These are phyloP conservation scores for Drosophila eohydei DNA, from an alignment of 2,888 invertebrate genomes.

Conservation along the genomic window DNA sequence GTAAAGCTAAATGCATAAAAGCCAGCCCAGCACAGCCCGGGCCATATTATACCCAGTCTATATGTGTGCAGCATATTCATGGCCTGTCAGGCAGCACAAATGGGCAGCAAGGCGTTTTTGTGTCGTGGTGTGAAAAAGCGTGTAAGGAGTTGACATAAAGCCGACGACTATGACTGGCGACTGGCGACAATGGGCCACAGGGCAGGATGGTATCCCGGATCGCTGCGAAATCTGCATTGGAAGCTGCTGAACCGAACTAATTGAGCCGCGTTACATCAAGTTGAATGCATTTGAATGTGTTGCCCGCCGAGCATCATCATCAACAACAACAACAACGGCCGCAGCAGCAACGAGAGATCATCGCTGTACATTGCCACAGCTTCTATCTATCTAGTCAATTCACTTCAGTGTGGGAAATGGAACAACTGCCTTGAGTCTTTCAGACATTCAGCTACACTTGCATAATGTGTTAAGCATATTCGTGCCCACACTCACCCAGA, in stretches of 20 bases:
- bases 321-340: slow-evolving; percentile 4
- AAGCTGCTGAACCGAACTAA: slow-evolving; percentile 84
- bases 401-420: slow-evolving; percentile 59
- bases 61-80: slow-evolving; percentile 61
- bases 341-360: slow-evolving; percentile 28
- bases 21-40: slow-evolving; percentile 17
- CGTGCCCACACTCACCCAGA: slow-evolving; percentile 26
- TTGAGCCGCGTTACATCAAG: slow-evolving; percentile 85
- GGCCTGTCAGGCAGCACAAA: slow-evolving; percentile 73
- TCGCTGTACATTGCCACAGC: slow-evolving; percentile 31
- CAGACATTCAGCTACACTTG: slow-evolving; percentile 34
- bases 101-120: slow-evolving; percentile 76
- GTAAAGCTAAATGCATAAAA: slow-evolving; percentile 30
- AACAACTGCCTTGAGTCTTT: slow-evolving; percentile 54
- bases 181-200: slow-evolving; percentile 43
- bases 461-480: not conserved
- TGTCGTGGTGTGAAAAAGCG: slow-evolving; percentile 85
- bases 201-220: slow-evolving; percentile 47
- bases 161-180: slow-evolving; percentile 44
- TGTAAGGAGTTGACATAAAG: slow-evolving; percentile 83
- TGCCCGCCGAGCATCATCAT: slow-evolving; percentile 69
- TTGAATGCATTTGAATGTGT: slow-evolving; percentile 84
- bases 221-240: slow-evolving; percentile 75
- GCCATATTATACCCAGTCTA: slow-evolving; percentile 12
- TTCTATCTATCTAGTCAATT: slow-evolving; percentile 40